A percentile compares a stretch with the other conserved stretches of the same genome.
phyloP scores from a whole-genome alignment of 2,888 invertebrate genomes.

The Galeopsomyia nigrocyanea region DNA sequence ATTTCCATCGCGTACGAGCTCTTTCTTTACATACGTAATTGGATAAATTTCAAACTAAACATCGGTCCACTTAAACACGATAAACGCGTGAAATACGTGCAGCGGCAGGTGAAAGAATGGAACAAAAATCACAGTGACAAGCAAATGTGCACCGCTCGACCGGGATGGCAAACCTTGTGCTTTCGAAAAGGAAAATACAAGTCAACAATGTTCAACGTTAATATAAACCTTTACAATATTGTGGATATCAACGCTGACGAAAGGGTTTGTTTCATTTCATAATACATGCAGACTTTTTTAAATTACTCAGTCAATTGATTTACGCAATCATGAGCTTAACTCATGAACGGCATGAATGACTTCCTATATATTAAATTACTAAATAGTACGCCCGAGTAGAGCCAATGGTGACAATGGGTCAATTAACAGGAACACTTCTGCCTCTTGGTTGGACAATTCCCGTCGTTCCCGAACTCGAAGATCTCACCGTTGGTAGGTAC shows the following conservation, averaged over 20 bases:
- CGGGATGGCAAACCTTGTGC: conserved; percentile 87
- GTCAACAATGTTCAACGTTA: conserved; percentile 76
- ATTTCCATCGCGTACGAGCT: conserved; percentile 80
- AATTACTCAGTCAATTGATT: no score
- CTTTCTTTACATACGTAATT: conserved; percentile 75
- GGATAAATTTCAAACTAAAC: conserved; percentile 75
- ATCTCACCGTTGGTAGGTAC: conserved; percentile 80
- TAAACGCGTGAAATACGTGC: conserved; percentile 77
- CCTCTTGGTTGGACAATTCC: conserved; percentile 83
- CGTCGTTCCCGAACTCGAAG: conserved; percentile 85
- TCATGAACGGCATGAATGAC: background rate
- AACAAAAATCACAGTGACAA: conserved; percentile 72
- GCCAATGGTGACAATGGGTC: conserved; percentile 87
- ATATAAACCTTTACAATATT: conserved; percentile 82
- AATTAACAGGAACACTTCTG: conserved; percentile 79
- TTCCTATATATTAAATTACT: conserved; percentile 1
- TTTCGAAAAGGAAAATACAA: conserved; percentile 83
- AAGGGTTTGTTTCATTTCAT: conserved; percentile 72
- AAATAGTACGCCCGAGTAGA: conserved; percentile 79
- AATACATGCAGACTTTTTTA: no score
- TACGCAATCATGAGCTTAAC: background rate
- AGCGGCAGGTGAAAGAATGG: conserved; percentile 81
- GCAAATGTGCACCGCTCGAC: conserved; percentile 83
- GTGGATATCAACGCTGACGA: conserved; percentile 77
- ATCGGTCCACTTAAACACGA: conserved; percentile 80